Base-by-base conservation (phyloP, 2,888 invertebrate genomes). In the Sinohyriopsis cumingii region DNA sequence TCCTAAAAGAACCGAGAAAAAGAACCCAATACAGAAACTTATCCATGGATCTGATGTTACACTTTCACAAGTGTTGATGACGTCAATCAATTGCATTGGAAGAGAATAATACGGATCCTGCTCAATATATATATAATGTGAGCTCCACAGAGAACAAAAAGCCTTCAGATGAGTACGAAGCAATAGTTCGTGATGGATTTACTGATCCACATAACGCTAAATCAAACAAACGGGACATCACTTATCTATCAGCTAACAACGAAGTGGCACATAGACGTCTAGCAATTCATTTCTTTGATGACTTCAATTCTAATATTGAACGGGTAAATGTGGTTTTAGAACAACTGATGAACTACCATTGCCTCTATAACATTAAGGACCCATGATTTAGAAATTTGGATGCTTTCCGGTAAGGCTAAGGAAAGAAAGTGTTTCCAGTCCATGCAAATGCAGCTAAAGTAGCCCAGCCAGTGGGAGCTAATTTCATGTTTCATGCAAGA, bases 31-130 rank as follows among this genome's bases (percentile, higher is more conserved):
- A 55, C 1, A 56, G 20, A 66, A 71, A 59, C 55, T 70, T 54
- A 4, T 33, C 2, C 33, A 33, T 33, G 33, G 5, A 5, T 0
- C 33, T 33, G 33, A 33, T 33, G 6, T 33, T 33, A 60, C 73
- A 22, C 55, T 71, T 45, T 70, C 73, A 28, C 64, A 71, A 56
- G 55, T 59, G 22, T 75, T 67, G 73, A 65, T 33, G 33, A 33
- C 33, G 59, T 57, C 55, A 69, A 28, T 75, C 57, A 59, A 75
- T 75, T 33, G 45, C 66, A 5, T 4, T 63, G 57, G 61, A 60
- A 59, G 73, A 73, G 53, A 73, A 73, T 57, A 73, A 73, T 57
- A 67, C 56, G 19, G 68, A 72, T 45, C 59, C 72, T 19, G 73
- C 68, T 28, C 28, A 22, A 20, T 63, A 64, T 59, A 64, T 59